Percentiles rank a stretch among this genome's conserved stretches.
phyloP scores from a whole-genome alignment of 1,140 invertebrate genomes.

The Bombyx mori region DNA sequence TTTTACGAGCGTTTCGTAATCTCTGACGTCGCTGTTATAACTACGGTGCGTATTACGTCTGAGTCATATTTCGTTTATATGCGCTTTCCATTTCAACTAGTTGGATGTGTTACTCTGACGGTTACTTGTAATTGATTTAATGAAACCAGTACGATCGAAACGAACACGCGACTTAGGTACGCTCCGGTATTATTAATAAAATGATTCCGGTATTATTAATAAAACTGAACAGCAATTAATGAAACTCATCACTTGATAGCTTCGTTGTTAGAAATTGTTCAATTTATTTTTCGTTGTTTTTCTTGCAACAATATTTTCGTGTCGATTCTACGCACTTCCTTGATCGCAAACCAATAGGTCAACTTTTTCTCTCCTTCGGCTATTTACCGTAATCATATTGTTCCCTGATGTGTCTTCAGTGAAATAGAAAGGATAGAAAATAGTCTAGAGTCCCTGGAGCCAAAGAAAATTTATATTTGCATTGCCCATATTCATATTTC shows the following conservation, averaged over 20 bases:
- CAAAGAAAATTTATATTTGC: constrained; percentile 49
- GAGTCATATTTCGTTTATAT: constrained; percentile 39
- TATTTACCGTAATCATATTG: constrained; percentile 48
- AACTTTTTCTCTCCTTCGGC: constrained; percentile 24
- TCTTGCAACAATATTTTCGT: too few relatives aligned
- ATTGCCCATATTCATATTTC: constrained; percentile 53
- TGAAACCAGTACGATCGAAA: too few relatives aligned
- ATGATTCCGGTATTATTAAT: too few relatives aligned
- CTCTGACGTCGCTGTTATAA: constrained; percentile 48
- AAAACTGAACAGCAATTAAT: too few relatives aligned
- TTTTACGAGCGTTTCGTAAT: constrained; percentile 62
- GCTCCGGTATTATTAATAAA: too few relatives aligned
- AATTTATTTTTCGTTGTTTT: too few relatives aligned
- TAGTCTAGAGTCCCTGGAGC: constrained; percentile 23
- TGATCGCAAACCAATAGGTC: constrained; percentile 19
- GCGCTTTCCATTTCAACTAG: constrained; percentile 42
- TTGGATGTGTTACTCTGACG: too few relatives aligned
- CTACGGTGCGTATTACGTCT: constrained; percentile 34
- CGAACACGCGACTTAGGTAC: too few relatives aligned
- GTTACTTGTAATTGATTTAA: too few relatives aligned
- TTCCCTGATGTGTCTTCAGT: constrained; percentile 38
- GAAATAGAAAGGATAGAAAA: constrained; percentile 34
- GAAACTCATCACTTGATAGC: too few relatives aligned
- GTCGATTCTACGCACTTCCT: constrained; percentile 1
- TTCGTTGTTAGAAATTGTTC: too few relatives aligned